Evolutionary conservation across 2,797 vertebrate species (phyloP), one percentile per base, ranked within the genome.

Genomic region (Champsocephalus esox): DNA sequence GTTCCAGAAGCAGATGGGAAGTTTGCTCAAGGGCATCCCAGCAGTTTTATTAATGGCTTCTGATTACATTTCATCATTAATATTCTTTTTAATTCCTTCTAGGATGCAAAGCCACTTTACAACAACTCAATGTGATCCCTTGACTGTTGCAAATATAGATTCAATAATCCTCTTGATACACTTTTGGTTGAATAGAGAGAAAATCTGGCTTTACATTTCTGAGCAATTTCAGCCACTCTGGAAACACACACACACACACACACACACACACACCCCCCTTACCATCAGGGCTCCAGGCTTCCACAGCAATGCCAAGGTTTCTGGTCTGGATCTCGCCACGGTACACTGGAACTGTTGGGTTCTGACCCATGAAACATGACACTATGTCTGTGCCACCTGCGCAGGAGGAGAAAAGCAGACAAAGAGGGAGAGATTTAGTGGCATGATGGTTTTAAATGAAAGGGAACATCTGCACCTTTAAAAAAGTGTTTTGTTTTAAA

Each of bases 311-410:
- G 70, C 95, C 98, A 16, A 99, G 95, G 88, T 99, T 98, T 49
- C 97, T 93, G 8, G 96, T 96, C 91, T 99, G 98, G 78, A 99
- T 98, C 92, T 99, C 98, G 1, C 98, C 98, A 70, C 94, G 96
- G 87, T 97, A 95, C 78, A 99, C 97, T 0, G 97, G 97, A 48
- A 99, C 90, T 3, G 95, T 95, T 4, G 94, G 87, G 75, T 99
- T 99, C 88, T 99, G 97, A 66, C 98, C 98, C 97, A 99, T 96
- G 89, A 99, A 99, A 91, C 97, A 99, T 0, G 97, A 98, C 87
- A 99, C 92, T 0, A 99, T 99, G 89, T 99, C 98, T 0, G 98
- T 99, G n/a, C 98, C 98, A 57, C 98, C 98, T 99, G 84, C 3
- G 75, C 3, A 79, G 12, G 32, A 67, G 3, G 32, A 46, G 17